Evolutionary conservation across 2,797 vertebrate genomes (phyloP), one percentile per base, ranked within the genome.

Genomic region (Coccyzus lansbergi): DNA sequence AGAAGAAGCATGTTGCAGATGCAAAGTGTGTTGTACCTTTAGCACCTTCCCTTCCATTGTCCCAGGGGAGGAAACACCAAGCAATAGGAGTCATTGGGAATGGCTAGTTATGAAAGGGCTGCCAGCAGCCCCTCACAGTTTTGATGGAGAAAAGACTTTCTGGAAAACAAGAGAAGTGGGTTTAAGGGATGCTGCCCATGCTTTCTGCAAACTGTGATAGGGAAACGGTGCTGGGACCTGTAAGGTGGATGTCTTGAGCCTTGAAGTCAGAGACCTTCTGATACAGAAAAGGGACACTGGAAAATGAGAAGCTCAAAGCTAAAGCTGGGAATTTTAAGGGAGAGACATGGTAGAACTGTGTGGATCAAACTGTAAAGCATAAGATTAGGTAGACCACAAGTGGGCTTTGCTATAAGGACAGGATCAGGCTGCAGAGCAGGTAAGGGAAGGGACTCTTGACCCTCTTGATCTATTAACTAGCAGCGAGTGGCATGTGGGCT

Each of bases 11-110:
- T 81, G 88, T 82, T 97, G 91, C 72, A 94, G 75, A 77, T 95
- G 95, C 51, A 95, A 96, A 96, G 93, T 94, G 81, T 96, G 81
- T 92, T 36, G 25, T 91, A 59, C 94, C 86, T 86, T 97, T 96
- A 97, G 77, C 49, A 79, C 75, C 86, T 86, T 93, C 64, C 65
- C 81, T 94, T 84, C 71, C 51, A 7, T 77, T 0, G 1, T 85
- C 55, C 49, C 68, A 53, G 85, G 77, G 84, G 65, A 62, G 68
- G 88, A 94, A 97, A 80, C 62, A 84, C 55, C 31, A 87, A 64
- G 44, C 80, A 91, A 38, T 89, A 63, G 79, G 68, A 94, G 65
- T 55, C n/a, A n/a, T n/a, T n/a, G n/a, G n/a, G n/a, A n/a, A n/a
- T n/a, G n/a, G n/a, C n/a, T n/a, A n/a, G n/a, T n/a, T n/a, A n/a